Evolutionary conservation across 35 echinoderm and acorn worm species (phyloP), one percentile per base, ranked within the genome.

Genomic region (Eucidaris tribuloides): DNA sequence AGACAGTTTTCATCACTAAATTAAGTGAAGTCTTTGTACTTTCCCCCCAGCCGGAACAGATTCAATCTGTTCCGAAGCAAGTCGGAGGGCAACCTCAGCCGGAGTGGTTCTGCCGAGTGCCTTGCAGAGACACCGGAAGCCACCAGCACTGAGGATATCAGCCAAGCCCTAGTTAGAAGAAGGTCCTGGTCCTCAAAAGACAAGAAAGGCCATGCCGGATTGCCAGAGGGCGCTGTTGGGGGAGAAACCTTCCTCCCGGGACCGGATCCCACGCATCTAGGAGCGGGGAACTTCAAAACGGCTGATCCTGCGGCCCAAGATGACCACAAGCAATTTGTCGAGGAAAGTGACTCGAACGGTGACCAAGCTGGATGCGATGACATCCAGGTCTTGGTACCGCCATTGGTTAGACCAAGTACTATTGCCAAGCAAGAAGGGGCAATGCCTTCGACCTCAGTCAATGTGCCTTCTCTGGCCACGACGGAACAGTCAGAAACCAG

Each of bases 31-130:
- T n/a, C n/a, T n/a, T n/a, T n/a, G n/a, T n/a, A n/a, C n/a, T 74
- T 71, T 64, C 64, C 3, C 79, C 70, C 17, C 43, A 99, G 96
- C 58, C 84, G 89, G 31, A 86, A 99, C 50, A 77, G 96, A 84
- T 87, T 90, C 81, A 99, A 87, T 36, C 77, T 99, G 25, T 99
- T 91, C 87, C 82, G 96, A 27, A 93, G 91, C 31, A 93, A 99
- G 49, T 99, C 96, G 9, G 96, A 99, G 59, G 90, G 90, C 62
- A 79, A 82, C 48, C 87, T 99, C 33, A 94, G 87, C 60, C 76
- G 81, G 18, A 77, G 81, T 56, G 85, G 63, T 34, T 93, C 91
- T 9, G 74, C 80, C n/a, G 96, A 89, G 23, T 76, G 86, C 45
- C 32, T 88, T 55, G 42, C 62, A n/a, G 35, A n/a, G 27, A 23